phyloP scores from a whole-genome alignment of 2,888 invertebrate species.

The Perizoma affinitatum region DNA sequence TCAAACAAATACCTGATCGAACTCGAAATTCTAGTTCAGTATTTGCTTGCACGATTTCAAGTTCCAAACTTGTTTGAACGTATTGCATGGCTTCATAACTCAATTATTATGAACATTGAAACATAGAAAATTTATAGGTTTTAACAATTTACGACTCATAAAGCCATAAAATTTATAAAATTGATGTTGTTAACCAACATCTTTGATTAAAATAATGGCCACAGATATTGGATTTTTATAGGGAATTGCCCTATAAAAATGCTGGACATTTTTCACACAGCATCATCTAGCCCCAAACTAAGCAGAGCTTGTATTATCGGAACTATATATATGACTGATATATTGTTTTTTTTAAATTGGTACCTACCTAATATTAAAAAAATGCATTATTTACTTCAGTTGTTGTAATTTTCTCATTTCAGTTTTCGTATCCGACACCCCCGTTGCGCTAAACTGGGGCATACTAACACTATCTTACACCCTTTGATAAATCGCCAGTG shows the following conservation, averaged over 20 bases:
- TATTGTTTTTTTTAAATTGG: background rate
- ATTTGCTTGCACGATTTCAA: constrained; percentile 34
- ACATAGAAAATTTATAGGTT: constrained; percentile 18
- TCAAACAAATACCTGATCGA: constrained; percentile 21
- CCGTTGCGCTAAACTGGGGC: constrained; percentile 7
- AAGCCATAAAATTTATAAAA: background rate
- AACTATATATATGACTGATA: too few relatives aligned
- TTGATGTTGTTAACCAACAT: background rate
- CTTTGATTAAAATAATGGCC: background rate
- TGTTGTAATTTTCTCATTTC: background rate
- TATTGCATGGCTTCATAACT: constrained; percentile 27
- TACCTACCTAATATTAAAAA: too few relatives aligned
- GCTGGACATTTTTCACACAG: too few relatives aligned
- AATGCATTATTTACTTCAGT: too few relatives aligned
- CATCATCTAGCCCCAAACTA: too few relatives aligned
- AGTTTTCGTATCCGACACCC: background rate
- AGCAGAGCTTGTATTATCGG: too few relatives aligned
- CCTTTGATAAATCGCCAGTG: constrained; percentile 13
- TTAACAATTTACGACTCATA: constrained; percentile 17
- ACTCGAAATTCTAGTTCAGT: constrained; percentile 44
- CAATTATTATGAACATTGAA: constrained; percentile 14
- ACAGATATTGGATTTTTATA: too few relatives aligned
- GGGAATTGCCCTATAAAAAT: too few relatives aligned
- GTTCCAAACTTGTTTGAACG: constrained; percentile 34
- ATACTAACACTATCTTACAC: constrained; percentile 9